Conservation (phyloP, 2,797 vertebrate species). For the Phaenicophaeus curvirostris region DNA sequence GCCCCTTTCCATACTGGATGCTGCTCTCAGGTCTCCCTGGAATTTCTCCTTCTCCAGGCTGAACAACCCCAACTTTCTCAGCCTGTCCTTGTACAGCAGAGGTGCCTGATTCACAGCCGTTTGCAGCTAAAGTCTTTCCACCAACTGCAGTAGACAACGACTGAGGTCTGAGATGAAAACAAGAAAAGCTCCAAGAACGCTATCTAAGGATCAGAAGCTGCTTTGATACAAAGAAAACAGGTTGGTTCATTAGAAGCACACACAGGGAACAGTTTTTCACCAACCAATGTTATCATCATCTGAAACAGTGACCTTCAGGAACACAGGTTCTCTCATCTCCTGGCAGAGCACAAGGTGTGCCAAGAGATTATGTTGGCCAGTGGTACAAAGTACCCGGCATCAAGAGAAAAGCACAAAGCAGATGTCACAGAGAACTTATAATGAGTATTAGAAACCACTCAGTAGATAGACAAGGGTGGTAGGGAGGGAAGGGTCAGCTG, state of each 20-base stretch:
- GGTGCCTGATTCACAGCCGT: no score
- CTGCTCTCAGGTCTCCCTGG: no score
- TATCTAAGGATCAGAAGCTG: not conserved
- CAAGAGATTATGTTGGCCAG: not conserved
- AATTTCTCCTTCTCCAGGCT: no score
- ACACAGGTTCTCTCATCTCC: not conserved
- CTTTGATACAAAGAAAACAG: not conserved
- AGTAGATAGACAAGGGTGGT: not conserved
- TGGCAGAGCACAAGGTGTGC: not conserved
- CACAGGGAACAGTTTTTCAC: not conserved
- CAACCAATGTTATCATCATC: accelerated
- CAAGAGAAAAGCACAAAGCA: not conserved
- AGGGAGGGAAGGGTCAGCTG: not conserved
- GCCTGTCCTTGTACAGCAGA: no score
- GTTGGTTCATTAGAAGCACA: not conserved
- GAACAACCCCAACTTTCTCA: no score
- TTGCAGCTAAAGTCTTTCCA: not conserved
- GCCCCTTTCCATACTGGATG: no score
- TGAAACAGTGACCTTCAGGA: not conserved
- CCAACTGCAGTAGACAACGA: not conserved
- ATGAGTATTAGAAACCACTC: not conserved
- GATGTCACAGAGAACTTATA: not conserved
- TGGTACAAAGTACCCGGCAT: accelerated
- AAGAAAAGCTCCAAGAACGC: not conserved
- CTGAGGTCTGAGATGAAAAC: not conserved